Conservation (phyloP, 2,888 invertebrate genomes). For the Plagiodera versicolora region DNA sequence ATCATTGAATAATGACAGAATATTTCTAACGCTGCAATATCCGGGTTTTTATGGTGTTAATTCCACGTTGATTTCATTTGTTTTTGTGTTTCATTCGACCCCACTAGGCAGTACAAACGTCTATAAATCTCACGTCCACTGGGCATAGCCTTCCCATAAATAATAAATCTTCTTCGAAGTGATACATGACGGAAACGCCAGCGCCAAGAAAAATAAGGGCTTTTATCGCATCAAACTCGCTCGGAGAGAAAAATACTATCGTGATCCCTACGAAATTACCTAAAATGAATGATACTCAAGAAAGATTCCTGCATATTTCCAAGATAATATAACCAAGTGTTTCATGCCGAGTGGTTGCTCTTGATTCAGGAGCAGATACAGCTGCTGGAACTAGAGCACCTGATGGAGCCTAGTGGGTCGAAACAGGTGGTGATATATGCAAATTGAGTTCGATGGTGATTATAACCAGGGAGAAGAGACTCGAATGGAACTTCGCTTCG, state of each 20-base stretch:
- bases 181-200: conserved; percentile 12
- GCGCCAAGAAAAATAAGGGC: conserved; percentile 18
- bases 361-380: too few species aligned
- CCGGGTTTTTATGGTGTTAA: neutral
- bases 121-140: conserved; percentile 19
- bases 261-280: neutral
- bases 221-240: conserved; percentile 16
- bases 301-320: neutral
- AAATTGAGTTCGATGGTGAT: too few species aligned
- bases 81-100: neutral
- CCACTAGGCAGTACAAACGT: conserved; percentile 8
- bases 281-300: neutral
- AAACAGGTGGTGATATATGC: too few species aligned
- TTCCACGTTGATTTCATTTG: neutral
- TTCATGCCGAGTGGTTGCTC: too few species aligned
- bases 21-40: too few species aligned
- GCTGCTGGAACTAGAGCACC: too few species aligned
- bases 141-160: conserved; percentile 21
- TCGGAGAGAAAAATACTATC: conserved; percentile 2
- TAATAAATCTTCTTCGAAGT: conserved; percentile 21
- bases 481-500: too few species aligned
- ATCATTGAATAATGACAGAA: too few species aligned
- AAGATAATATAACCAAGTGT: too few species aligned
- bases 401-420: too few species aligned
- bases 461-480: too few species aligned